Evolutionary conservation across 2,797 vertebrate species (phyloP).

Genomic region (Rallus crepitans): DNA sequence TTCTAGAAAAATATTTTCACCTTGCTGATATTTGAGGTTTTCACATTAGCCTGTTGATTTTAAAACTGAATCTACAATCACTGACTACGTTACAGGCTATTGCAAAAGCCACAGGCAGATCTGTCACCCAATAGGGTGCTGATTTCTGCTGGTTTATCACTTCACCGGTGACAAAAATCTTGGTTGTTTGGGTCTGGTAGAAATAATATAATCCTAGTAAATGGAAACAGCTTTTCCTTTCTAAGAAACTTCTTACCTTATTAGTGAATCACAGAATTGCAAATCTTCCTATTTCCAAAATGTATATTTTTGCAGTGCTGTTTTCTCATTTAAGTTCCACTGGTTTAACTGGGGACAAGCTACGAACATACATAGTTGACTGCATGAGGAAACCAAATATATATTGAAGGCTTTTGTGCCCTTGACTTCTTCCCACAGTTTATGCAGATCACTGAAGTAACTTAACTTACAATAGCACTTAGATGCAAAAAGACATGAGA

Average conservation of each 20-base stretch:
- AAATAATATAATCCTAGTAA: background rate
- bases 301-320: background rate
- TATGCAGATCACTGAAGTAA: background rate
- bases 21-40: background rate
- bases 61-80: background rate
- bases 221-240: background rate
- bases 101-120: background rate
- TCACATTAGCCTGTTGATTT: background rate
- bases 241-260: background rate
- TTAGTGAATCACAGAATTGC: background rate
- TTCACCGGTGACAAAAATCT: background rate
- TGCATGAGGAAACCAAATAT: background rate
- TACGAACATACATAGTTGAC: background rate
- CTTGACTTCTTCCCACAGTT: background rate
- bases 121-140: background rate
- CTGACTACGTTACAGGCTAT: background rate
- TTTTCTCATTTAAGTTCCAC: background rate
- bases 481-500: background rate
- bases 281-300: background rate
- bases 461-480: background rate
- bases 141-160: background rate
- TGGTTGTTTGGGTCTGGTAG: background rate
- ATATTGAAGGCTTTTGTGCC: background rate
- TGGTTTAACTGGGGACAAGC: background rate
- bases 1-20: background rate